Base-by-base conservation (phyloP, 2,888 invertebrate species). In the Atethmia centrago region DNA sequence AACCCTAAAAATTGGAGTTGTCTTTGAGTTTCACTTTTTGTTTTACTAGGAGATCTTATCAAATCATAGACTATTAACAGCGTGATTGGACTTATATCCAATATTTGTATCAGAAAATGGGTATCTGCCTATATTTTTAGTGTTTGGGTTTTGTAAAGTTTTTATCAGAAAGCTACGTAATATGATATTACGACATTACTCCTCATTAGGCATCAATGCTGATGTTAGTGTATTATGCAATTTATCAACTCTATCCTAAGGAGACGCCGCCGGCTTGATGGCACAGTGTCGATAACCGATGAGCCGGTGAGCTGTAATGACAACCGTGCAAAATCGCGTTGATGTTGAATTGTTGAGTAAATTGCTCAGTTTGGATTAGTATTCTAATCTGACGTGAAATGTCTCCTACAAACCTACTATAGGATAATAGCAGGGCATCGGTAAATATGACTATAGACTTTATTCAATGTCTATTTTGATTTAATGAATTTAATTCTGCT, bases 311-410 rank as follows among this genome's bases (percentile, higher is more conserved):
- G 40, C 58, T 74, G 51, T 63, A 74, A 45, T 62, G 74, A 51
- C 56, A 74, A 47, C 49, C 12, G 21, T 25, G 31, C 31, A 74
- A 42, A 56, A 63, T 77, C 45, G 16, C 9, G 3, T 7, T 42
- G 47, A 71, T 55, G 40, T 49, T 62, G 42, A 64, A 74, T 47
- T 55, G 10, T 55, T 80, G 61, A 74, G 75, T 74, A 40, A 40
- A 77, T 74, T 74, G 58, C 45, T 53, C 51, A 53, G 31, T 77
- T 76, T 51, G 47, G 51, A 80, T 77, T 74, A 74, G 56, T 80
- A 47, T 62, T 80, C 55, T 36, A 72, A 71, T 56, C 49, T 61
- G 21, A 36, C 21, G 14, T 25, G 21, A 45, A 28, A 9, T 10
- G n/a, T 79, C 16, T 36, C 9, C 31, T 68, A 25, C 4, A 63